phyloP scores from a whole-genome alignment of 1,140 invertebrate species.

The Monomorium pharaonis region DNA sequence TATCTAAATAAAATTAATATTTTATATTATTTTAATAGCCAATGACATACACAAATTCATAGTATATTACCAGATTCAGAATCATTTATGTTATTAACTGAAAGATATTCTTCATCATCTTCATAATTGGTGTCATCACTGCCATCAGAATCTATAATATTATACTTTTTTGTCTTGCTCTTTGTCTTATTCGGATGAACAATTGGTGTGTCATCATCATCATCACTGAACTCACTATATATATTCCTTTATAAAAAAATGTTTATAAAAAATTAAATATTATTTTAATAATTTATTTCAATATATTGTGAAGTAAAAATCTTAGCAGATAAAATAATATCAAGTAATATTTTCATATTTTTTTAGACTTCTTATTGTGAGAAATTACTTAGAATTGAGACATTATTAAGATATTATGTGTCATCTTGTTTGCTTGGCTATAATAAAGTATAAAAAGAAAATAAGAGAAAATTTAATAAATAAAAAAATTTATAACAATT shows the following conservation, averaged over 20 bases:
- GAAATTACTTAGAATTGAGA: too few relatives aligned
- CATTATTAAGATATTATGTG: too few relatives aligned
- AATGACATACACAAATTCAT: neutral
- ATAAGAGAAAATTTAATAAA: too few relatives aligned
- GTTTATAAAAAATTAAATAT: too few relatives aligned
- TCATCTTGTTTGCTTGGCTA: too few relatives aligned
- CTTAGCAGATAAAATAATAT: too few relatives aligned
- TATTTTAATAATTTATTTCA: neutral
- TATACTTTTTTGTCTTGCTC: neutral
- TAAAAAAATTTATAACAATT: too few relatives aligned
- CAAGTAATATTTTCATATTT: too few relatives aligned
- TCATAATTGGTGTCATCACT: neutral
- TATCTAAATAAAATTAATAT: neutral
- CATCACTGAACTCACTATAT: neutral
- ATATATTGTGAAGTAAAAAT: neutral
- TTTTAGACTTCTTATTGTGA: too few relatives aligned
- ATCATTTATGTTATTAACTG: neutral
- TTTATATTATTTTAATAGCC: neutral
- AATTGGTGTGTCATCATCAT: neutral
- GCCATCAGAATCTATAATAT: neutral
- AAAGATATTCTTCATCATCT: neutral
- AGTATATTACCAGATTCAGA: neutral
- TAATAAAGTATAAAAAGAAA: too few relatives aligned
- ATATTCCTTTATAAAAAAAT: neutral
- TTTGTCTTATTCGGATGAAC: neutral